These are phyloP conservation scores for Napeogenes sylphis DNA, from an alignment of 2,888 invertebrate genomes.

Conservation along the genomic window DNA sequence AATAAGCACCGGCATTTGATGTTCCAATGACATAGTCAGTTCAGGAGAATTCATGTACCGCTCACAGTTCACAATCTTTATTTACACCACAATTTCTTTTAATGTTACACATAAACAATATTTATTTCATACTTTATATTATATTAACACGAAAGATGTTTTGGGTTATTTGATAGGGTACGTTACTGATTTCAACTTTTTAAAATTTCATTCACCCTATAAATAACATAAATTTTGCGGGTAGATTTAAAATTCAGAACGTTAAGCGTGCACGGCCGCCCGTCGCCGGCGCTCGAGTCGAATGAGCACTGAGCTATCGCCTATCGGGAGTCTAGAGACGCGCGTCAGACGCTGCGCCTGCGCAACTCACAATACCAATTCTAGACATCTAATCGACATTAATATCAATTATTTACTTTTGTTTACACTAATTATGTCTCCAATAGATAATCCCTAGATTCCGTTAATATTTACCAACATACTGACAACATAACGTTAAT, in stretches of 20 bases:
- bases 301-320: constrained; percentile 49
- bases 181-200: constrained; percentile 12
- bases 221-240: constrained; percentile 24
- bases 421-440: constrained; percentile 48
- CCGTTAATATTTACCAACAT: constrained; percentile 49
- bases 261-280: constrained; percentile 48
- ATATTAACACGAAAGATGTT: background rate
- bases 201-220: background rate
- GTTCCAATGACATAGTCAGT: constrained; percentile 68
- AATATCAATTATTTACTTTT: constrained; percentile 48
- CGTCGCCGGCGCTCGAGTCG: constrained; percentile 55
- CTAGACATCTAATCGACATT: constrained; percentile 51
- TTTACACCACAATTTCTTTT: constrained; percentile 7
- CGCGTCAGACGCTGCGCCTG: constrained; percentile 27
- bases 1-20: constrained; percentile 64
- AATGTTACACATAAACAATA: background rate
- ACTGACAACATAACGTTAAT: constrained; percentile 53
- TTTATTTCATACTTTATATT: background rate
- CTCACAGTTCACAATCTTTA: background rate
- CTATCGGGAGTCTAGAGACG: constrained; percentile 32
- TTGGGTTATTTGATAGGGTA: constrained; percentile 32
- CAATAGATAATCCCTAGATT: constrained; percentile 51
- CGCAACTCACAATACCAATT: constrained; percentile 51
- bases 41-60: constrained; percentile 58
- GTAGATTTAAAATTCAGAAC: constrained; percentile 33